Conservation (phyloP, 2,797 vertebrate species). For the Taeniopygia guttata region DNA sequence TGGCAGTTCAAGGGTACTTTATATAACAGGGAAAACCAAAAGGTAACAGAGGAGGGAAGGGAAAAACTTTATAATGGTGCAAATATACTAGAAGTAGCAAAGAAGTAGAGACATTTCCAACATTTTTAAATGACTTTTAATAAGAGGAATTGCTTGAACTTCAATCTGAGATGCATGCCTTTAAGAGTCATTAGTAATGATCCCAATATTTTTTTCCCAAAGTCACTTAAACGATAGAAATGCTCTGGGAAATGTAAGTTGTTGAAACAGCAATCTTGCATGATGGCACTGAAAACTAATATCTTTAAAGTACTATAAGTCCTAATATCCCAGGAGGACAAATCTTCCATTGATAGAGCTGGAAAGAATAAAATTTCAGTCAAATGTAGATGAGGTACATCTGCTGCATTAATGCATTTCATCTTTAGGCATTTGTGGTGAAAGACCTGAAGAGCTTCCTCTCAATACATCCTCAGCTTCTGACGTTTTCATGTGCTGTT, state of each 20-base stretch:
- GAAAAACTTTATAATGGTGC: background rate
- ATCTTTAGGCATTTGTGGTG: constrained; percentile 4
- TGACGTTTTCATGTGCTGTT: constrained; percentile 22
- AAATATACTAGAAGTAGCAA: background rate
- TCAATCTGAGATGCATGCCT: constrained; percentile 11
- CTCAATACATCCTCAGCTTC: constrained; percentile 51
- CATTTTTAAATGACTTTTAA: constrained; percentile 25
- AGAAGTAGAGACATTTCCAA: constrained; percentile 46
- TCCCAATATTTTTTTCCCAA: constrained; percentile 13
- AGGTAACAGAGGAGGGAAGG: background rate
- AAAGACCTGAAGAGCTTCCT: constrained; percentile 55
- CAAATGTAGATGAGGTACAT: constrained; percentile 39
- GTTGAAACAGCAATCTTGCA: constrained; percentile 20
- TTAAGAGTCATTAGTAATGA: constrained; percentile 9
- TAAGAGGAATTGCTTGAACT: background rate
- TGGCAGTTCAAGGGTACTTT: background rate
- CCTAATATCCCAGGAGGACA: constrained; percentile 31
- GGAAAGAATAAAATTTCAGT: constrained; percentile 44
- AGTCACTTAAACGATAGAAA: constrained; percentile 31
- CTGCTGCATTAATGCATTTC: constrained; percentile 34
- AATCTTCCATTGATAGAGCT: constrained; percentile 12
- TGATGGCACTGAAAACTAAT: constrained; percentile 17
- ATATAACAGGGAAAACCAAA: background rate
- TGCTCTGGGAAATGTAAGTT: constrained; percentile 1
- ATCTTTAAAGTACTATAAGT: constrained; percentile 12